A percentile compares a stretch with the other conserved stretches of the same genome.
Conservation (phyloP, 2,797 vertebrate genomes). For the Nothura maculosa region DNA sequence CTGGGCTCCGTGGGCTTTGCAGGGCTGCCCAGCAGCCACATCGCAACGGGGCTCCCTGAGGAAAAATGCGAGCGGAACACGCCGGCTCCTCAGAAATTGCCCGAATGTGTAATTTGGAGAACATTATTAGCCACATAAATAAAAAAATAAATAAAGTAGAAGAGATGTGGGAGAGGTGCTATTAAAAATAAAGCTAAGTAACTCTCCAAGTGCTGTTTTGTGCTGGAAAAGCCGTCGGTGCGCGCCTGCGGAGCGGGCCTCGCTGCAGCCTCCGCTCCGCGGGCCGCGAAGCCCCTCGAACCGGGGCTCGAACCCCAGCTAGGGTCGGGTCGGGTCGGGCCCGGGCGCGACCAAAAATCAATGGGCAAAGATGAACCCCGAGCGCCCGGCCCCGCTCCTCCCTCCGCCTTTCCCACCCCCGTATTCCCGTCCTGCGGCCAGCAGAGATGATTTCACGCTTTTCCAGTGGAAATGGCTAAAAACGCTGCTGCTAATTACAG, state of each 20-base stretch:
- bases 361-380: conserved; percentile 56
- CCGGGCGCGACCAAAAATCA: conserved; percentile 30
- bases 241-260: too few relatives aligned
- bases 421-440: conserved; percentile 51
- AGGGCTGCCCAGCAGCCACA: background rate
- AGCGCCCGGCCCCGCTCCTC: conserved; percentile 56
- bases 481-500: conserved; percentile 73
- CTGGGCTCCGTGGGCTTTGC: background rate
- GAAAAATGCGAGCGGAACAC: background rate
- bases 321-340: background rate
- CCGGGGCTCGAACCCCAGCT: too few relatives aligned
- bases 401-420: conserved; percentile 54
- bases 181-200: accelerated
- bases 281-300: background rate
- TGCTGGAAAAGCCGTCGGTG: background rate
- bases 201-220: background rate
- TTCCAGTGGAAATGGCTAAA: conserved; percentile 67
- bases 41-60: too few relatives aligned
- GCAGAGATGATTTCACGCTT: conserved; percentile 71
- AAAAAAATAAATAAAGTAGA: too few relatives aligned
- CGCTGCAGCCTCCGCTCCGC: background rate
- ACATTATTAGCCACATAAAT: background rate
- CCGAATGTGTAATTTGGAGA: background rate
- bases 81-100: background rate
- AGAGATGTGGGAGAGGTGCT: background rate